phyloP scores from a whole-genome alignment of 2,113 vertebrate species.

The Columba livia region DNA sequence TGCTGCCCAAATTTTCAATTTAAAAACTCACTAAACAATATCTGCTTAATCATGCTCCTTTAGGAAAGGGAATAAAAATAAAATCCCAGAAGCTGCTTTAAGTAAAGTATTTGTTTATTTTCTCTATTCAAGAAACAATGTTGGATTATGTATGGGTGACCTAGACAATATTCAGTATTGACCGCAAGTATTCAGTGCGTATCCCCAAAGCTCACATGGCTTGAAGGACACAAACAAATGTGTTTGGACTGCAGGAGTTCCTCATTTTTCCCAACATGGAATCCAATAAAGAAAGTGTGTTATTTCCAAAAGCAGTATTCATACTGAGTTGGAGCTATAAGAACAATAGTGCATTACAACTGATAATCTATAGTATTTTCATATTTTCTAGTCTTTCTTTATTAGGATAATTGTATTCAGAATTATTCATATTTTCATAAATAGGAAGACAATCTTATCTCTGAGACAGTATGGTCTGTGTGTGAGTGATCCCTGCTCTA shows the following conservation, averaged over 20 bases:
- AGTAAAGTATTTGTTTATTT: neutral
- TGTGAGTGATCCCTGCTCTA: neutral
- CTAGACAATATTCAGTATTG: slow-evolving; percentile 28
- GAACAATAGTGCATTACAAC: neutral
- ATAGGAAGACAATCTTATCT: neutral
- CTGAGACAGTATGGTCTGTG: neutral
- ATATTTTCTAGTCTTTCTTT: neutral
- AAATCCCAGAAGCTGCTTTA: neutral
- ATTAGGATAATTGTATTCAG: neutral
- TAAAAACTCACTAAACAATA: neutral
- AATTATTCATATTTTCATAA: neutral
- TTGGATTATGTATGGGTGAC: slow-evolving; percentile 2
- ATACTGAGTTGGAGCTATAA: accelerated
- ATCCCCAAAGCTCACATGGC: neutral
- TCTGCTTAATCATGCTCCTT: neutral
- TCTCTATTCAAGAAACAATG: neutral
- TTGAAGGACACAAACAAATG: slow-evolving; percentile 16
- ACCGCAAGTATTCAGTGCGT: slow-evolving; percentile 5
- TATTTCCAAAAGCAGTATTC: neutral
- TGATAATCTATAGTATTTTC: neutral
- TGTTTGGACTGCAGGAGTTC: neutral
- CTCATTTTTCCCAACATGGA: neutral
- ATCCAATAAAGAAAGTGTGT: neutral
- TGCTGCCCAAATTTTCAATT: neutral
- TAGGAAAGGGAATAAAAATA: neutral